These are phyloP conservation scores for Trachymyrmex cornetzi DNA, from an alignment of 1,140 invertebrate genomes.

Conservation along the genomic window DNA sequence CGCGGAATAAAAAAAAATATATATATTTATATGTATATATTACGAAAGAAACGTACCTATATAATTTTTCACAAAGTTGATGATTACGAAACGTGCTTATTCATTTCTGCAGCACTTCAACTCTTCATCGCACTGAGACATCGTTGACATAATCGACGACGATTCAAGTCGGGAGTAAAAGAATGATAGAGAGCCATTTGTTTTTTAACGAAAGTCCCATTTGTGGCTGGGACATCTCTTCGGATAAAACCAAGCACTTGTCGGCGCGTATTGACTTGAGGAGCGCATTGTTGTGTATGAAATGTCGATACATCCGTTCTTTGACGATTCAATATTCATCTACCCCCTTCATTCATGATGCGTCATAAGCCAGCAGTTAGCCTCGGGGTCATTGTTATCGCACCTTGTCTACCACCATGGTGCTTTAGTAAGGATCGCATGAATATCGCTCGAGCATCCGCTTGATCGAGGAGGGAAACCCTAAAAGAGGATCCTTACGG, in stretches of 20 bases:
- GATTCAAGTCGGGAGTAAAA: background rate
- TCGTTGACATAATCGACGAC: constrained; percentile 24
- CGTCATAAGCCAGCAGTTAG: constrained; percentile 43
- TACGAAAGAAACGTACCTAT: background rate
- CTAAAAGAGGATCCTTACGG: constrained; percentile 72
- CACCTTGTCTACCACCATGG: background rate
- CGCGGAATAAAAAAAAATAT: background rate
- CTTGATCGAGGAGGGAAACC: constrained; percentile 27
- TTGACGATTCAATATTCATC: constrained; percentile 54
- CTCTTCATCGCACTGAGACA: constrained; percentile 5
- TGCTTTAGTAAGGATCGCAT: constrained; percentile 36
- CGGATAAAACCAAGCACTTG: constrained; percentile 30
- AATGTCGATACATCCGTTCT: constrained; percentile 55
- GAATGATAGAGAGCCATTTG: constrained; percentile 51
- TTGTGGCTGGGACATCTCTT: constrained; percentile 24
- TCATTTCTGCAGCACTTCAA: background rate
- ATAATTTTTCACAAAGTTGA: background rate
- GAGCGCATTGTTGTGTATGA: constrained; percentile 37
- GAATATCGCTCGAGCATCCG: constrained; percentile 48
- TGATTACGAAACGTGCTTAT: background rate
- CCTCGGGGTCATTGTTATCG: constrained; percentile 58
- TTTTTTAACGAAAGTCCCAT: constrained; percentile 21
- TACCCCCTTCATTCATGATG: background rate
- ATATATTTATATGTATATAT: background rate
- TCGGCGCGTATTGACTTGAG: background rate